Base-by-base conservation (phyloP, 2,113 vertebrate genomes). In the Corythoichthys intestinalis region DNA sequence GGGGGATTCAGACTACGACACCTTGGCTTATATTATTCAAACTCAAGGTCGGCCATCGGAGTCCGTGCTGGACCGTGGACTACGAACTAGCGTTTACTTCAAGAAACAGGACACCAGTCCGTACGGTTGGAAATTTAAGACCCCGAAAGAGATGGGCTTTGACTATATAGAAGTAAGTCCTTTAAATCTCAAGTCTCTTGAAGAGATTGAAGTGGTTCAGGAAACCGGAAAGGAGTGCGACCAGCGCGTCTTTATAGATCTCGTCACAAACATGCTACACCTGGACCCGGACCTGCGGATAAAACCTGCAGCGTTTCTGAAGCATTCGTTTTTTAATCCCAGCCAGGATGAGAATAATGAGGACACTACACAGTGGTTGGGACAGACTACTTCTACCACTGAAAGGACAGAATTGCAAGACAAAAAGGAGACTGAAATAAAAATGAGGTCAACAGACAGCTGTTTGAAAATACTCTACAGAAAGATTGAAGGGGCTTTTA, bases 401-500 rank as follows among this genome's bases (percentile, higher is more conserved):
- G 37, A 1, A 38, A 2, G 13, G 58, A 15, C 37, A 14, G 4
- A 17, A 38, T 37, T 10, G 57, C 35, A 59, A 13, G 35, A 38
- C 4, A 6, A 39, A 15, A 38, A 38, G 13, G 12, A 59, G 35
- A 38, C 2, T 1, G 35, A 3, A 14, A 39, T 17, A 17, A 14
- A 39, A 60, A 37, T 17, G 14, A 37, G 14, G 37, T 17, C 14
- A 17, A 60, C 15, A 60, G 58, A 60, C 14, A 35, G 57, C 6
- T 59, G 57, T 12, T 17, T 59, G 57, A 59, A 59, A 59, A 39
- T 35, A 60, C 58, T 60, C 58, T 60, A 17, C 15, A 38, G 58
- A 14, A 60, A 39, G 58, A 60, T 60, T 60, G 35, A 60, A 60
- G 58, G 58, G 14, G 58, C 58, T 8, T 60, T 60, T 60, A 17